phyloP scores from a whole-genome alignment of 2,888 invertebrate genomes.

The Eumerus sabulonum region DNA sequence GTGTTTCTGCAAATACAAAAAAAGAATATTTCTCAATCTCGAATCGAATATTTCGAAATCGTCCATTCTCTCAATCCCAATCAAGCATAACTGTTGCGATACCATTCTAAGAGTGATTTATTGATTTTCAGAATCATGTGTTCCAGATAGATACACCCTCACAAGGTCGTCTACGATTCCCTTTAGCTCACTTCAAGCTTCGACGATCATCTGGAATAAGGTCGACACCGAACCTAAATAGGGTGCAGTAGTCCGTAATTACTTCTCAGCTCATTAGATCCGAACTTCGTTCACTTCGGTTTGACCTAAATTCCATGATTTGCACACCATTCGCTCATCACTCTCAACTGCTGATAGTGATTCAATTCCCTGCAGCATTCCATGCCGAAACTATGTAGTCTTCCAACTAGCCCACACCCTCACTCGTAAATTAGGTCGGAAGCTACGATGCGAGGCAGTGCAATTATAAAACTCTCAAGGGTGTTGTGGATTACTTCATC shows the following conservation, averaged over 20 bases:
- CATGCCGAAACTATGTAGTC: constrained; percentile 32
- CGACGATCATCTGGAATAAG: constrained; percentile 57
- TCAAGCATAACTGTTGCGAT: too few relatives aligned
- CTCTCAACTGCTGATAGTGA: too few relatives aligned
- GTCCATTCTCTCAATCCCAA: too few relatives aligned
- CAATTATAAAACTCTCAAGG: constrained; percentile 50
- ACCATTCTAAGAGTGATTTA: too few relatives aligned
- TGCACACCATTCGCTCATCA: constrained; percentile 50
- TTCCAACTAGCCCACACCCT: constrained; percentile 50
- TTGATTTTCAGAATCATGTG: not conserved
- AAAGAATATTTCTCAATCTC: constrained; percentile 12
- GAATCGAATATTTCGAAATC: not conserved
- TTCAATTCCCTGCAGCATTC: constrained; percentile 45
- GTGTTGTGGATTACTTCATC: constrained; percentile 15
- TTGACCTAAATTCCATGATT: constrained; percentile 59
- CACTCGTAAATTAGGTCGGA: constrained; percentile 36
- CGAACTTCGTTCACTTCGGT: not conserved
- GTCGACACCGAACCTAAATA: constrained; percentile 45
- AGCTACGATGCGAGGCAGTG: constrained; percentile 27
- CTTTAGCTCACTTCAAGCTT: constrained; percentile 13
- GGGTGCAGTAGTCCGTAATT: constrained; percentile 53
- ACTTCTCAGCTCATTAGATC: constrained; percentile 54
- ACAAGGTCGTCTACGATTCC: too few relatives aligned
- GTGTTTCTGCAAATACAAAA: constrained; percentile 74
- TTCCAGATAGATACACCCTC: constrained; percentile 3